Conservation (phyloP, 2,888 invertebrate species). For the Notocelia uddmanniana region DNA sequence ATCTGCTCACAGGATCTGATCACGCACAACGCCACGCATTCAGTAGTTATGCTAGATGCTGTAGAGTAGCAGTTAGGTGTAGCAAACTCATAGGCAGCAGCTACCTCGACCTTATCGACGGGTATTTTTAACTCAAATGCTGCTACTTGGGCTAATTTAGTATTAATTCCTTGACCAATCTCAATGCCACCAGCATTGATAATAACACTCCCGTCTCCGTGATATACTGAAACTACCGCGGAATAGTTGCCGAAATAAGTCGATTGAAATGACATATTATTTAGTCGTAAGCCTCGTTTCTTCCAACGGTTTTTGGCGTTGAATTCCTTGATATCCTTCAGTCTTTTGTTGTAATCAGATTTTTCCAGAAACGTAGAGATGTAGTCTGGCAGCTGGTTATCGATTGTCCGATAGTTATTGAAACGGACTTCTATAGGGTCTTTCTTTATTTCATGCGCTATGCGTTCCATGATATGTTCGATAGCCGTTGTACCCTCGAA, state of each 20-base stretch:
- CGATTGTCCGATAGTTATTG: constrained; percentile 57
- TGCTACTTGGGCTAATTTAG: constrained; percentile 67
- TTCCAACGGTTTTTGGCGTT: constrained; percentile 64
- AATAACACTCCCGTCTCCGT: constrained; percentile 87
- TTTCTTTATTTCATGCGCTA: constrained; percentile 55
- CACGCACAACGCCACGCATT: constrained; percentile 59
- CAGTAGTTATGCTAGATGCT: constrained; percentile 60
- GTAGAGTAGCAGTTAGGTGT: constrained; percentile 60
- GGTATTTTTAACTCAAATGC: constrained; percentile 58
- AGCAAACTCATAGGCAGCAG: constrained; percentile 55
- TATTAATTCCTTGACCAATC: constrained; percentile 90
- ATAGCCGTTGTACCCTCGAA: constrained; percentile 61
- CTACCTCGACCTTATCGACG: constrained; percentile 57
- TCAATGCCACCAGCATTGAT: constrained; percentile 88
- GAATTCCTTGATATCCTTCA: constrained; percentile 54
- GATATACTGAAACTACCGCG: constrained; percentile 60
- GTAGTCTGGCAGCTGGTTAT: constrained; percentile 58
- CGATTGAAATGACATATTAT: constrained; percentile 59
- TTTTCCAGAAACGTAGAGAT: constrained; percentile 55
- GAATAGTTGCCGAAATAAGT: constrained; percentile 59
- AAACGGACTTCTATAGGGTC: constrained; percentile 59
- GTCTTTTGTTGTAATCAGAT: constrained; percentile 55
- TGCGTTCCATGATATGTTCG: constrained; percentile 65
- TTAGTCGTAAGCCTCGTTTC: constrained; percentile 58
- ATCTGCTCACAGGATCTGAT: constrained; percentile 61